A percentile compares a stretch with the other conserved stretches of the same genome.
These are phyloP conservation scores for Drosophila phalerata DNA, from an alignment of 2,888 invertebrate genomes.

Conservation along the genomic window DNA sequence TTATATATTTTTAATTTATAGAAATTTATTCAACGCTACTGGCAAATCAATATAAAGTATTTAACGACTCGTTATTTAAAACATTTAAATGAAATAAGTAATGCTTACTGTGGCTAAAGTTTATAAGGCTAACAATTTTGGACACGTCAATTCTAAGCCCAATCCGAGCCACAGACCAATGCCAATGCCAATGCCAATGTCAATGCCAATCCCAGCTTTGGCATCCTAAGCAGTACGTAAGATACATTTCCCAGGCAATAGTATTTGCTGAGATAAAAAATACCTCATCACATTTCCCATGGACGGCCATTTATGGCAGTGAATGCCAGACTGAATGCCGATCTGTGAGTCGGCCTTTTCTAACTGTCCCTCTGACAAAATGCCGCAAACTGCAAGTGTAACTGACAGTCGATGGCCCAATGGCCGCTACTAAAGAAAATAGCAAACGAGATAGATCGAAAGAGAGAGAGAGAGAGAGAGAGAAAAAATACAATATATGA, in stretches of 20 bases:
- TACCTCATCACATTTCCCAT: slow-evolving; percentile 65
- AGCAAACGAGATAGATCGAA: slow-evolving; percentile 9
- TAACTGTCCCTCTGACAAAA: slow-evolving; percentile 81
- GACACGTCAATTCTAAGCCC: neutral
- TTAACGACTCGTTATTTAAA: too few species aligned
- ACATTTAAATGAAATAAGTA: too few species aligned
- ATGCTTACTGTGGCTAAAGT: neutral
- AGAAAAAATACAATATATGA: slow-evolving; percentile 35
- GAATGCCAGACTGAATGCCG: slow-evolving; percentile 61
- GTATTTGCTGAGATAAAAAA: slow-evolving; percentile 17
- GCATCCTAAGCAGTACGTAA: slow-evolving; percentile 41
- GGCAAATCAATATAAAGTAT: too few species aligned
- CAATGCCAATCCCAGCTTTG: slow-evolving; percentile 52
- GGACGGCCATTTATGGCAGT: slow-evolving; percentile 72
- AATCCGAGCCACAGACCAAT: neutral
- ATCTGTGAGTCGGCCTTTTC: slow-evolving; percentile 68
- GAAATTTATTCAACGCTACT: too few species aligned
- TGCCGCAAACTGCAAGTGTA: slow-evolving; percentile 80
- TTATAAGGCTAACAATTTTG: slow-evolving; percentile 51
- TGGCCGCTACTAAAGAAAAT: slow-evolving; percentile 26
- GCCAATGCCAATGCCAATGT: slow-evolving; percentile 29
- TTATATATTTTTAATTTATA: too few species aligned
- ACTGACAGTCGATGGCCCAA: slow-evolving; percentile 63
- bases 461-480: neutral
- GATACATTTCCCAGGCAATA: slow-evolving; percentile 68